Percentiles rank a stretch among this genome's conserved stretches.
These are phyloP conservation scores for Folsomia candida DNA, from an alignment of 2,888 invertebrate genomes.

Conservation along the genomic window DNA sequence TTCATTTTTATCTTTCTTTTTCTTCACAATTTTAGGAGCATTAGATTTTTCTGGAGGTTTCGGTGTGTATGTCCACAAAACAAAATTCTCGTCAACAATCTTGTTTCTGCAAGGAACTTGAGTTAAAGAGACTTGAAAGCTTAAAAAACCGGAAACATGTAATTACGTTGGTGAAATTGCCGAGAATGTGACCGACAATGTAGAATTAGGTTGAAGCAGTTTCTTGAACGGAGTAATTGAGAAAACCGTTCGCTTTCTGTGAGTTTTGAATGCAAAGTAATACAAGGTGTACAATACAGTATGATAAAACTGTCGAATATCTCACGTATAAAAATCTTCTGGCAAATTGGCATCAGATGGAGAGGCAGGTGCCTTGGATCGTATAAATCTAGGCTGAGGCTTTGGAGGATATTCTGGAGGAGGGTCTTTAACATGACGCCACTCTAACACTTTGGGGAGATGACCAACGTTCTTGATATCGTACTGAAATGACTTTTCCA, in stretches of 20 bases:
- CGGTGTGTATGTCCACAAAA: constrained; percentile 6
- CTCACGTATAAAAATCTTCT: not conserved
- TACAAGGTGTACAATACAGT: not conserved
- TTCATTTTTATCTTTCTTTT: constrained; percentile 11
- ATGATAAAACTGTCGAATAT: not conserved
- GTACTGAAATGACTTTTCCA: constrained; percentile 19
- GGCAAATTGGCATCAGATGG: not conserved
- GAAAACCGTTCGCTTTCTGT: constrained; percentile 8
- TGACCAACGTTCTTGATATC: constrained; percentile 30
- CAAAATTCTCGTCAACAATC: not conserved
- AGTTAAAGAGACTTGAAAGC: not conserved
- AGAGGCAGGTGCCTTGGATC: too few relatives aligned
- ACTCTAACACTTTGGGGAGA: constrained; percentile 26
- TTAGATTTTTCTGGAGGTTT: not conserved
- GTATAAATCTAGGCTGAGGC: not conserved
- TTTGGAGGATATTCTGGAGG: constrained; percentile 20
- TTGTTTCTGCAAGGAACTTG: not conserved
- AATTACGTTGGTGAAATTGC: constrained; percentile 19
- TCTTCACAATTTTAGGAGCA: not conserved
- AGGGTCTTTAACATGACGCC: constrained; percentile 13
- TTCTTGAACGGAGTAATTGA: constrained; percentile 12
- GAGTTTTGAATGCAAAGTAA: not conserved
- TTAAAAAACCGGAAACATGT: not conserved
- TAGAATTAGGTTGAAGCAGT: constrained; percentile 8
- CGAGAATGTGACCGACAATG: constrained; percentile 11